phyloP scores from a whole-genome alignment of 2,113 vertebrate genomes.

The Eptesicus fuscus region DNA sequence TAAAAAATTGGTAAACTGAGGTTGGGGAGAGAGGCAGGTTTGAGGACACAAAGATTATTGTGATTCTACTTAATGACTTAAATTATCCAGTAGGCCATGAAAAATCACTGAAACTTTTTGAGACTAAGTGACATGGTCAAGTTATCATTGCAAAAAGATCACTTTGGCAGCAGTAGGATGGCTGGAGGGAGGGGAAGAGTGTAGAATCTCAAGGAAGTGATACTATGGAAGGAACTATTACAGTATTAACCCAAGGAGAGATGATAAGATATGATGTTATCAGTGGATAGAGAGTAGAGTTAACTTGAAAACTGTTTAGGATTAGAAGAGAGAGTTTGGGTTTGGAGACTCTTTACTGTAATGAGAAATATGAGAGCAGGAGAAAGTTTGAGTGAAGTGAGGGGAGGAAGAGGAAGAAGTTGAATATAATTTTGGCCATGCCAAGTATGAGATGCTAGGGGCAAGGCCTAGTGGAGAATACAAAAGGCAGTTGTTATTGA shows the following conservation, averaged over 20 bases:
- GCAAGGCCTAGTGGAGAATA: neutral
- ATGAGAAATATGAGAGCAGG: neutral
- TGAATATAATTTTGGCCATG: neutral
- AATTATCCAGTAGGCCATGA: neutral
- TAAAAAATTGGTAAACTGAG: neutral
- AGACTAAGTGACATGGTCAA: neutral
- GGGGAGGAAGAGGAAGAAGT: neutral
- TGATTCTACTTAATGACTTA: neutral
- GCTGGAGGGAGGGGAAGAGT: neutral
- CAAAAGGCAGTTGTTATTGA: neutral
- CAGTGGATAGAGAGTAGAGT: neutral
- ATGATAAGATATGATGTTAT: neutral
- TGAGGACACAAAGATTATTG: neutral
- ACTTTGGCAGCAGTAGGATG: neutral
- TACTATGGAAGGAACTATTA: neutral
- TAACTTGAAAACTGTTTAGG: neutral
- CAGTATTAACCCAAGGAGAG: neutral
- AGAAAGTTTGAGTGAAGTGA: neutral
- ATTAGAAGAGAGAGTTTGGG: neutral
- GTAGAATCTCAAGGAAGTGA: neutral
- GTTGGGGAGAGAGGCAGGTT: neutral
- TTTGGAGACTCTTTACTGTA: neutral
- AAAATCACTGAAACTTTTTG: neutral
- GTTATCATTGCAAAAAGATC: neutral
- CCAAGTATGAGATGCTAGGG: neutral